These are phyloP conservation scores for Microcebus lehilahytsara DNA, from an alignment of 2,113 vertebrate genomes.

Conservation along the genomic window DNA sequence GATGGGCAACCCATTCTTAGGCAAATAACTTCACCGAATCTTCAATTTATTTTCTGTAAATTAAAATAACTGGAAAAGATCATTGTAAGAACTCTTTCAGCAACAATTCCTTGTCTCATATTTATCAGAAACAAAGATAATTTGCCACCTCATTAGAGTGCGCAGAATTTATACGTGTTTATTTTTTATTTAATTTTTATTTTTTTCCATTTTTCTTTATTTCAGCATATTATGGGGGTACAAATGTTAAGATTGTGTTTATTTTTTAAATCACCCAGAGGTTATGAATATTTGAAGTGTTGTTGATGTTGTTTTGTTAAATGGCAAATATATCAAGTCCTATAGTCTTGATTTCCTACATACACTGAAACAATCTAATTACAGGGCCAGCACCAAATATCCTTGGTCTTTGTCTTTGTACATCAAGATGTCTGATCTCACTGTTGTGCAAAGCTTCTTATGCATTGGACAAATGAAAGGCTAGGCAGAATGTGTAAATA, in stretches of 20 bases:
- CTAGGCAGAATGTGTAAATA: not conserved
- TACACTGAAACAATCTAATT: not conserved
- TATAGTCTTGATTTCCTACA: not conserved
- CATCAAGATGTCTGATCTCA: not conserved
- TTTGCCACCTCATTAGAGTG: not conserved
- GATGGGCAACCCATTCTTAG: not conserved
- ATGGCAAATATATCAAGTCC: not conserved
- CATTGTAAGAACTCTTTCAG: not conserved
- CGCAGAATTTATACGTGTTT: not conserved
- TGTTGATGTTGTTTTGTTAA: not conserved
- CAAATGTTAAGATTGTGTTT: not conserved
- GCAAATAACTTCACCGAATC: not conserved
- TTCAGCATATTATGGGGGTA: too few relatives aligned
- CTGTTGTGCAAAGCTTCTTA: not conserved
- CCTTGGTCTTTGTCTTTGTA: not conserved
- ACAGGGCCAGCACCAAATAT: not conserved
- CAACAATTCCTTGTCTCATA: not conserved
- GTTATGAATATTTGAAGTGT: not conserved
- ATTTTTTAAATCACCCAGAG: not conserved
- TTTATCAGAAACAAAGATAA: not conserved
- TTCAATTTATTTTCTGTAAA: slow-evolving; percentile 34
- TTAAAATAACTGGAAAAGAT: not conserved
- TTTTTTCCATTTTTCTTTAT: too few relatives aligned
- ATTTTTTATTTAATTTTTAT: too few relatives aligned
- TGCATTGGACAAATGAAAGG: not conserved